Percentiles rank a stretch among this genome's conserved stretches.
Conservation (phyloP, 2,888 invertebrate species). For the Noctua comes region DNA sequence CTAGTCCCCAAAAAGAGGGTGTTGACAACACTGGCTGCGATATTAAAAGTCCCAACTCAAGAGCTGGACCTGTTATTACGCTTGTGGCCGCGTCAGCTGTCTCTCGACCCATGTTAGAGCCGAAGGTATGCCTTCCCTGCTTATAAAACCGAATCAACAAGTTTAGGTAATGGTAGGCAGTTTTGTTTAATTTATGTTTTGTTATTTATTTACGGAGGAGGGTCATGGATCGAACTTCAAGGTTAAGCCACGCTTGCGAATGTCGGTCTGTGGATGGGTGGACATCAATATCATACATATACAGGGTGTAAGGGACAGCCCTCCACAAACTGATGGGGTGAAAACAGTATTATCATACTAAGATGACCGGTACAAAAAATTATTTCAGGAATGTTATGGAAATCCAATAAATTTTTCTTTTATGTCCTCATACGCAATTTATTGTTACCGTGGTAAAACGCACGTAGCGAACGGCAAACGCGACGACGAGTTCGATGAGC, state of each 20-base stretch:
- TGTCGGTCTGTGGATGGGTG: background rate
- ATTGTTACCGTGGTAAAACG: no score
- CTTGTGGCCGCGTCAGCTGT: slow-evolving; percentile 80
- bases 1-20: slow-evolving; percentile 69
- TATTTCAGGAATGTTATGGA: no score
- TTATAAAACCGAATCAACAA: slow-evolving; percentile 77
- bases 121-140: slow-evolving; percentile 56
- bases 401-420: no score
- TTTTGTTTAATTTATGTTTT: slow-evolving; percentile 32
- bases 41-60: slow-evolving; percentile 84
- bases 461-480: no score
- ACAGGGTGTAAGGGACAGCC: no score
- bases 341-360: no score
- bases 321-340: no score
- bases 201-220: slow-evolving; percentile 1
- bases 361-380: no score
- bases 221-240: background rate
- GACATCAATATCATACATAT: background rate
- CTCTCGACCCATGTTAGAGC: slow-evolving; percentile 79
- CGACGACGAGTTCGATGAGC: no score
- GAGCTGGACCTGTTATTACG: slow-evolving; percentile 72
- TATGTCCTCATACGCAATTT: no score
- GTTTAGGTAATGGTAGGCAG: slow-evolving; percentile 60
- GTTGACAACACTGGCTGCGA: slow-evolving; percentile 70
- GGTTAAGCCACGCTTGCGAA: background rate